Evolutionary conservation across 2,888 invertebrate genomes (phyloP), one percentile per base, ranked within the genome.

Genomic region (Helleia helle): DNA sequence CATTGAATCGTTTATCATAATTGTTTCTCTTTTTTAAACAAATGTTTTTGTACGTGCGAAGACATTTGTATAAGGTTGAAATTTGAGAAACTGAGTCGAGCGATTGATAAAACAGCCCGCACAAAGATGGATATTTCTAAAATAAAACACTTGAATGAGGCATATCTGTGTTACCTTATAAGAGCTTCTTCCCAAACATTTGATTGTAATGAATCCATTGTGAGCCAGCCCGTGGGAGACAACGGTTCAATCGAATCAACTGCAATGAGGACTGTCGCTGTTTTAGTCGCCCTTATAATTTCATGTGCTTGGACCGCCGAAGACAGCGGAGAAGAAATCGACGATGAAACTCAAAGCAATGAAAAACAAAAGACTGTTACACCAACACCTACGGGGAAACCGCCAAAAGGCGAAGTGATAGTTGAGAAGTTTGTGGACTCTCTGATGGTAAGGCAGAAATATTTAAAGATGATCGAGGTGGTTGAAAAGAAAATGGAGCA

Each of bases 361-460:
- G 0, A 13, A 2, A n/a, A 18, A 4, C 42, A 44, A 11, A 38
- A 38, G 36, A 46, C 47, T 18, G 17, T 36, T 1, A 42, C 41
- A n/a, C 41, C 46, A 2, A 55, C 65, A 0, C 58, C 66, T 0
- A 53, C 59, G 0, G 50, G 48, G 2, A 39, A 47, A 3, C 44
- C 49, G 4, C 46, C 46, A 1, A 59, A 58, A 34, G 60, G 62
- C 1, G 76, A 73, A 26, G 52, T 53, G 1, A 64, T 73, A 0
- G 68, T 76, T 0, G 80, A 80, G 42, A 76, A 73, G 37, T 79
- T 81, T 48, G 67, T 77, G 0, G 74, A 80, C 38, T 75, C 71
- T 0, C 53, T 83, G 8, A 63, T 80, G 58, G 53, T 71, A 1
- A 75, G 72, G 40, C 77, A 80, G 42, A 66, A 57, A 46, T 79